These are phyloP conservation scores for Ectropis grisescens DNA, from an alignment of 1,140 invertebrate species.

Conservation along the genomic window DNA sequence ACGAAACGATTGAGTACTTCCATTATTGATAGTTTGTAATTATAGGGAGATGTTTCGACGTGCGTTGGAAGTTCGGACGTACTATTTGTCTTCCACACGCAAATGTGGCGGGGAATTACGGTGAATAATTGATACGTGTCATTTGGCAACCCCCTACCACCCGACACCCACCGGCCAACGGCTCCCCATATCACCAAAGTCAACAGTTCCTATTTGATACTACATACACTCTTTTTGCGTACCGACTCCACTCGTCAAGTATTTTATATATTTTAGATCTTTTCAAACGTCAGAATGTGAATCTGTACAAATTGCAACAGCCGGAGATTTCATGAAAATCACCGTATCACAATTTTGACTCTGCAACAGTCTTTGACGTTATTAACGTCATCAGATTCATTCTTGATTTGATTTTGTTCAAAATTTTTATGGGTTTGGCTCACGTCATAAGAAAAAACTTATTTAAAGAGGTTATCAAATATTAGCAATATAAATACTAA, in stretches of 20 bases:
- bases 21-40: slow-evolving; percentile 17
- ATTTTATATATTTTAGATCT: too few relatives aligned
- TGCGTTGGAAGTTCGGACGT: slow-evolving; percentile 27
- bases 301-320: too few relatives aligned
- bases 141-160: slow-evolving; percentile 59
- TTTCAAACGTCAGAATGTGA: too few relatives aligned
- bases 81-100: slow-evolving; percentile 62
- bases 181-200: slow-evolving; percentile 27
- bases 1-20: background rate
- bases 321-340: too few relatives aligned
- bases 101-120: slow-evolving; percentile 59
- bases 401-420: too few relatives aligned
- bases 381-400: too few relatives aligned
- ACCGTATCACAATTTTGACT: too few relatives aligned
- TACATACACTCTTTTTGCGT: slow-evolving; percentile 1
- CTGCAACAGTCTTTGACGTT: too few relatives aligned
- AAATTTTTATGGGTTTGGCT: too few relatives aligned
- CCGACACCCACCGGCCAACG: slow-evolving; percentile 14
- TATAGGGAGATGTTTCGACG: slow-evolving; percentile 36
- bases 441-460: too few relatives aligned
- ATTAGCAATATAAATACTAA: too few relatives aligned
- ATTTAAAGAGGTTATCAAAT: too few relatives aligned
- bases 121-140: slow-evolving; percentile 68
- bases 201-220: slow-evolving; percentile 12
- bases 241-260: background rate